phyloP scores from a whole-genome alignment of 2,113 vertebrate genomes.

The Cairina moschata region DNA sequence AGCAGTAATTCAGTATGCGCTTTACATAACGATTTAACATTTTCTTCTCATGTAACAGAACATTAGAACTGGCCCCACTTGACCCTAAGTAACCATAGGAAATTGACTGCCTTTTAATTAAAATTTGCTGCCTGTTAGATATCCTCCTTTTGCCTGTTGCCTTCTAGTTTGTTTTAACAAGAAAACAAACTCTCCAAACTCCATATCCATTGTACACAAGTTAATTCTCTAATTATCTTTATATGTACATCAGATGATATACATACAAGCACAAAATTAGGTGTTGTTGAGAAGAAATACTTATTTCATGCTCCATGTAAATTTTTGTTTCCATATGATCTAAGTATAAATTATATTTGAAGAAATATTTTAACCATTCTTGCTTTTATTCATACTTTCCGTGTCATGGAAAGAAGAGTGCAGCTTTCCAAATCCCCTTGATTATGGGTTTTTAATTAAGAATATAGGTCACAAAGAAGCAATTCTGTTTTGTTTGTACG shows the following conservation, averaged over 20 bases:
- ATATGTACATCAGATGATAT: neutral
- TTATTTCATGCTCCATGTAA: rapidly evolving
- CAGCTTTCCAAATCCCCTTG: neutral
- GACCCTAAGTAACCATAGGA: conserved; percentile 59
- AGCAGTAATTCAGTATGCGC: conserved; percentile 9
- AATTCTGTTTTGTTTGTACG: neutral
- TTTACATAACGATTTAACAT: conserved; percentile 41
- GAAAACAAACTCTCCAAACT: neutral
- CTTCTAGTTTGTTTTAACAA: neutral
- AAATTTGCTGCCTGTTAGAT: conserved; percentile 62
- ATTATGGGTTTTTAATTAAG: neutral
- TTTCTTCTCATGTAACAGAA: conserved; percentile 58
- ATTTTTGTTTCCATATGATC: neutral
- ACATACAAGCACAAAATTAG: neutral
- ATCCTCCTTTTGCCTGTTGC: neutral
- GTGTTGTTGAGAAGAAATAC: neutral
- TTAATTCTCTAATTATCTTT: neutral
- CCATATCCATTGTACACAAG: neutral
- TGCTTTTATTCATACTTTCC: neutral
- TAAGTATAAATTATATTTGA: neutral
- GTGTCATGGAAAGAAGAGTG: neutral
- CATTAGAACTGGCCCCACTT: conserved; percentile 76
- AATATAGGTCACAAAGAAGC: neutral
- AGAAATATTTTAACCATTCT: neutral
- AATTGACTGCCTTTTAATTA: conserved; percentile 80